Base-by-base conservation (phyloP, 2,888 invertebrate species). In the Thyatira batis region DNA sequence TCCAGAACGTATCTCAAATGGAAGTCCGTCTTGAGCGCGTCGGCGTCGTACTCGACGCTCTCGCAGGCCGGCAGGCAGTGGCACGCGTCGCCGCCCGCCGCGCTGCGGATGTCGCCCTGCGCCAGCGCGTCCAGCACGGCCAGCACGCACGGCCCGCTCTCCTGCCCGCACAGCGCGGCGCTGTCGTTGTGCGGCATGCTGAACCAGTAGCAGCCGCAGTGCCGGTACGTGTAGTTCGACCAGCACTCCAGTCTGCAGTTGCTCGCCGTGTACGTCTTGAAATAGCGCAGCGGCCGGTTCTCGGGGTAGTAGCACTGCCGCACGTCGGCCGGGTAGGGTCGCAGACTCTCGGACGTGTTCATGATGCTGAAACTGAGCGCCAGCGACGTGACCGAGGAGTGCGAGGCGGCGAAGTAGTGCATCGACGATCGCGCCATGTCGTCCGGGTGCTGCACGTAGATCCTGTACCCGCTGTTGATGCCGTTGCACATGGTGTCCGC, bases 1-100 rank as follows among this genome's bases (percentile, higher is more conserved):
- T 44, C 8, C 30, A 33, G 6, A 13, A n/a, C 11, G 2, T 17
- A 3, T 27, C 11, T 8, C 10, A 46, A n/a, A 20, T 93, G 88
- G 57, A 92, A 94, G 49, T 93, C 89, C 0, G 94, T 93, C 67
- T 94, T 94, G 0, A 94, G 92, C 6, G 93, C 93, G 76, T 95
- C 94, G 0, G 94, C 94, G 57, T 94, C 93, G 65, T 94, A 95
- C 0, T 91, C 87, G n/a, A 95, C 83, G 0, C 93, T 93, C 1
- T 94, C 93, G 68, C 95, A 95, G 0, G 71, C 50, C 0, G 78
- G 76, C 0, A 77, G 55, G 49, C 80, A 79, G 1, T 58, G 50
- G 17, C 79, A 79, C 25, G 33, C 50, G 45, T 33, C 13, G 8
- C 8, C 10, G 2, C 23, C 20, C 10, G 33, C 13, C 50, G 63